Evolutionary conservation across 1,140 invertebrate species (phyloP).

Genomic region (Pachypeltis micranthus): DNA sequence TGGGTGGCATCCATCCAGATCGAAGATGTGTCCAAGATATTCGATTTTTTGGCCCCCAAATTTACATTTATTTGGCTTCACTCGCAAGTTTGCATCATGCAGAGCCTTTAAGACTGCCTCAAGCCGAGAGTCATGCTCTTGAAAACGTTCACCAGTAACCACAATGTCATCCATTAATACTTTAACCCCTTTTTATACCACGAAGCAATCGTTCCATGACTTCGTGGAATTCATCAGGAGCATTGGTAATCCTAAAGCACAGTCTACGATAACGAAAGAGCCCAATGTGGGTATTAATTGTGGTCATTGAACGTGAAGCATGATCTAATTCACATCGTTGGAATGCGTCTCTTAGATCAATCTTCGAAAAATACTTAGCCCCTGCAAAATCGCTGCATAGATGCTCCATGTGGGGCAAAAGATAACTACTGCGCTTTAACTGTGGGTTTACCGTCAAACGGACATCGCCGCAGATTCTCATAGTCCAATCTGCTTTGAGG

Average conservation of each 20-base stretch:
- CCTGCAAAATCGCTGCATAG: background rate
- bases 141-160: background rate
- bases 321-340: constrained; percentile 1
- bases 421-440: background rate
- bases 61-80: constrained; percentile 10
- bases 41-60: background rate
- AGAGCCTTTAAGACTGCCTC: background rate
- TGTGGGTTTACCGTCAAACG: constrained; percentile 28
- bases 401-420: constrained; percentile 23
- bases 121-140: background rate
- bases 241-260: background rate
- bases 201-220: no score
- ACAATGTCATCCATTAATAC: constrained; percentile 3
- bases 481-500: constrained; percentile 14
- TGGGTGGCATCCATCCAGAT: background rate
- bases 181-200: background rate
- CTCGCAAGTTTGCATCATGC: background rate
- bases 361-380: constrained; percentile 4
- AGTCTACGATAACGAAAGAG: background rate
- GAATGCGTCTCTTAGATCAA: constrained; percentile 10
- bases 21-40: constrained; percentile 8
- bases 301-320: background rate
- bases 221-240: background rate
- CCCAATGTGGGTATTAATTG: background rate
- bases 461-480: constrained; percentile 12